Conservation (phyloP, 2,888 invertebrate species). For the Andrena chrysosceles region DNA sequence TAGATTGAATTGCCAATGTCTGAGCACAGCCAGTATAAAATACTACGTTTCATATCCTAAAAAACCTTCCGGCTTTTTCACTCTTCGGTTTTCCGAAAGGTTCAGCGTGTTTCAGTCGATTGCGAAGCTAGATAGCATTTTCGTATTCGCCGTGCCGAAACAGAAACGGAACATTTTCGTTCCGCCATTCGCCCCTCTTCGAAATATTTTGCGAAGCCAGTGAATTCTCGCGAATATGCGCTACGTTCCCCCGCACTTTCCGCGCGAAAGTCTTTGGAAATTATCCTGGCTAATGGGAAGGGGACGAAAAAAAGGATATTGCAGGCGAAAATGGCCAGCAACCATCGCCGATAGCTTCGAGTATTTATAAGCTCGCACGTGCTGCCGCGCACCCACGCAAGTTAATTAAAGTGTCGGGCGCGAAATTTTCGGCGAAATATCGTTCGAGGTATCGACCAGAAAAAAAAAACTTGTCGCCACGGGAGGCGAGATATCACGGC, state of each 20-base stretch:
- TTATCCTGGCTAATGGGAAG: constrained; percentile 5
- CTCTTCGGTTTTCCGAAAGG: neutral
- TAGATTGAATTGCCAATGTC: neutral
- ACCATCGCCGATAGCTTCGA: neutral
- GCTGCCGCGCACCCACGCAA: constrained; percentile 47
- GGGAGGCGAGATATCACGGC: neutral
- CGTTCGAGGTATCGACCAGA: constrained; percentile 4
- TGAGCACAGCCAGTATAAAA: neutral
- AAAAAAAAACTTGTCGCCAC: constrained; percentile 12
- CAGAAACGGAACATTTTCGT: constrained; percentile 9
- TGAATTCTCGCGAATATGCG: neutral
- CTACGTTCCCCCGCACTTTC: neutral
- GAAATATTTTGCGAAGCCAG: constrained; percentile 4
- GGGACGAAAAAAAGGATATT: neutral
- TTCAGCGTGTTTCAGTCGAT: neutral
- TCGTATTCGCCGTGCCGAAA: neutral
- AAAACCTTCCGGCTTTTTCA: neutral
- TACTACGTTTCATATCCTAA: neutral
- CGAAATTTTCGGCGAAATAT: constrained; percentile 38
- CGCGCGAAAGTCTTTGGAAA: neutral
- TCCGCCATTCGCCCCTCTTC: neutral
- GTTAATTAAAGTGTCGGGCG: constrained; percentile 66
- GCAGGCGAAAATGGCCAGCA: constrained; percentile 23
- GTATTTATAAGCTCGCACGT: constrained; percentile 64
- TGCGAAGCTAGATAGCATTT: neutral